A percentile compares a stretch with the other conserved stretches of the same genome.
Evolutionary conservation across 2,888 invertebrate genomes (phyloP).

Genomic region (Parnassius mnemosyne): DNA sequence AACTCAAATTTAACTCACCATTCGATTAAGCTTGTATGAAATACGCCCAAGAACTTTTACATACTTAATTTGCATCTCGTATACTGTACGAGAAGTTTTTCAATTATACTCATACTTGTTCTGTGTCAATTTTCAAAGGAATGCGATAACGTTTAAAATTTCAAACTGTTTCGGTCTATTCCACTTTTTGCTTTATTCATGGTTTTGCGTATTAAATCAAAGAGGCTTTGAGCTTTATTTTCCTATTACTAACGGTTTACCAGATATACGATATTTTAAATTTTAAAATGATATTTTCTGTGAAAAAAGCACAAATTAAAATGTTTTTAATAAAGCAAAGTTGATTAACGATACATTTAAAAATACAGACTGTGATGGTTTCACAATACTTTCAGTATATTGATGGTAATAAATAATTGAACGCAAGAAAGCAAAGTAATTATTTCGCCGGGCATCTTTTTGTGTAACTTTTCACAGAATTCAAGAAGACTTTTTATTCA

Average conservation of each 20-base stretch:
- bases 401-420: too few species aligned
- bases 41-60: slow-evolving; percentile 37
- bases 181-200: slow-evolving; percentile 2
- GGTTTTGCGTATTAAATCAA: slow-evolving; percentile 2
- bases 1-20: slow-evolving; percentile 52
- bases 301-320: too few species aligned
- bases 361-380: too few species aligned
- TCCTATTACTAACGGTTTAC: neutral
- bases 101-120: slow-evolving; percentile 14
- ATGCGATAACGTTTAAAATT: slow-evolving; percentile 1
- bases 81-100: slow-evolving; percentile 6
- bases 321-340: too few species aligned
- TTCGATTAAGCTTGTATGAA: slow-evolving; percentile 51
- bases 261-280: too few species aligned
- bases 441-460: too few species aligned
- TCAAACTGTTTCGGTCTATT: neutral
- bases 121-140: slow-evolving; percentile 8
- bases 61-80: slow-evolving; percentile 33
- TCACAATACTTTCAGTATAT: too few species aligned
- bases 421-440: too few species aligned
- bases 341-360: too few species aligned
- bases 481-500: too few species aligned
- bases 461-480: too few species aligned
- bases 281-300: too few species aligned
- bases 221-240: neutral